Base-by-base conservation (phyloP, 2,797 vertebrate species). In the Aratinga solstitialis region DNA sequence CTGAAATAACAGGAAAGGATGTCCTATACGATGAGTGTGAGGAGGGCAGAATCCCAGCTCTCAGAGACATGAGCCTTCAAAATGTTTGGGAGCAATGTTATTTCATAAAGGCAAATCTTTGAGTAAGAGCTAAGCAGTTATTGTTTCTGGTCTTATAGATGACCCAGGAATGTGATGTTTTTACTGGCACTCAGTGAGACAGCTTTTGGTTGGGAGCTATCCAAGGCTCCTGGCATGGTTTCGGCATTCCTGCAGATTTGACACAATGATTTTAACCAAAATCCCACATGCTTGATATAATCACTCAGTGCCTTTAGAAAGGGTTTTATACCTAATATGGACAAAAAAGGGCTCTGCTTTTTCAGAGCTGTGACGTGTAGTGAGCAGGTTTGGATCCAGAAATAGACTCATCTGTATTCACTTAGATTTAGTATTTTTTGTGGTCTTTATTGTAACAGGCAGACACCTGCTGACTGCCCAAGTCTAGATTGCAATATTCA, bases 251-350 rank as follows among this genome's bases (percentile, higher is more conserved):
- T 99, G 96, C 98, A 98, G 98, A 98, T 98, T 98, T 97, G 97
- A 98, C 98, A 98, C 98, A 98, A 98, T 97, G 97, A 98, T 98
- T 99, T 99, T 98, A 99, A 99, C 98, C 98, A 98, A 98, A 98
- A 98, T 98, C 98, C 98, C 98, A 98, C 98, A 99, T 99, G 98
- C 98, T 99, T 99, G 98, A 99, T 99, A 99, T 99, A 99, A 99
- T 99, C 99, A 98, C 98, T 98, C 98, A 98, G 98, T 97, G 98
- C 97, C 97, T 98, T 99, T 98, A 97, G 98, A 98, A 98, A 98
- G 98, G 98, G 98, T 98, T 98, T 98, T 98, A 99, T 99, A 98
- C 99, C 99, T 99, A 99, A 99, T 99, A 99, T 99, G 99, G 99
- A 98, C 98, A 99, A 99, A 98, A 98, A 98, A 97, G 92, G 97